These are phyloP conservation scores for Argentina silus DNA, from an alignment of 2,797 vertebrate genomes.

Conservation along the genomic window DNA sequence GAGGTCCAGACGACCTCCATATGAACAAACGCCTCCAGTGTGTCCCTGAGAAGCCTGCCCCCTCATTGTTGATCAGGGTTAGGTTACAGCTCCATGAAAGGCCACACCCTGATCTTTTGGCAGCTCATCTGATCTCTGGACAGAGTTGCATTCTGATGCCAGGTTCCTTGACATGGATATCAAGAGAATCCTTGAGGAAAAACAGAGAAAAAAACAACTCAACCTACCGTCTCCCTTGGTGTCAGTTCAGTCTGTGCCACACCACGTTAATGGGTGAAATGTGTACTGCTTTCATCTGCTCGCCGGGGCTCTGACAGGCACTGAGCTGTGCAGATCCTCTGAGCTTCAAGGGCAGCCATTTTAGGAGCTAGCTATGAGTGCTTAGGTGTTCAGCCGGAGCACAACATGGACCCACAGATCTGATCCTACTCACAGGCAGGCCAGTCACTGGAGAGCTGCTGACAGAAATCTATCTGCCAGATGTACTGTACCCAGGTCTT, in stretches of 20 bases:
- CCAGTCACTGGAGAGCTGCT: slow-evolving; percentile 79
- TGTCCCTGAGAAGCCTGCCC: slow-evolving; percentile 84
- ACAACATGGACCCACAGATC: slow-evolving; percentile 95
- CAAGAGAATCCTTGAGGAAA: slow-evolving; percentile 64
- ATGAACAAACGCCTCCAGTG: slow-evolving; percentile 58
- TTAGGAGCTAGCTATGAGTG: slow-evolving; percentile 84
- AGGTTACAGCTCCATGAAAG: slow-evolving; percentile 90
- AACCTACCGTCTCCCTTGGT: slow-evolving; percentile 56
- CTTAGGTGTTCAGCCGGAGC: slow-evolving; percentile 83
- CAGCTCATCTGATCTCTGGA: slow-evolving; percentile 85
- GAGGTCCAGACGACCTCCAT: slow-evolving; percentile 46
- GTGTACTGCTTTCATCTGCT: slow-evolving; percentile 91
- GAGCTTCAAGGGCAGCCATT: slow-evolving; percentile 97
- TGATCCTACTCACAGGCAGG: slow-evolving; percentile 83
- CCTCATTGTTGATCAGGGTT: slow-evolving; percentile 88
- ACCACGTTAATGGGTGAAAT: slow-evolving; percentile 87
- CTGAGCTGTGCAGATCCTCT: slow-evolving; percentile 92
- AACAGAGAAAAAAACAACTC: slow-evolving; percentile 25
- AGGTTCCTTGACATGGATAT: slow-evolving; percentile 79
- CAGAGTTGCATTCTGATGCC: slow-evolving; percentile 88
- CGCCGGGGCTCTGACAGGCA: slow-evolving; percentile 87
- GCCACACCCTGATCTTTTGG: slow-evolving; percentile 91
- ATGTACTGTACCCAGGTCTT: slow-evolving; percentile 73
- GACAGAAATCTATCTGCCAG: slow-evolving; percentile 84
- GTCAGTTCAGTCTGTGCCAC: slow-evolving; percentile 77